Percentiles rank a stretch among this genome's conserved stretches.
phyloP scores from a whole-genome alignment of 2,888 invertebrate genomes.

The Torymus tubicola region DNA sequence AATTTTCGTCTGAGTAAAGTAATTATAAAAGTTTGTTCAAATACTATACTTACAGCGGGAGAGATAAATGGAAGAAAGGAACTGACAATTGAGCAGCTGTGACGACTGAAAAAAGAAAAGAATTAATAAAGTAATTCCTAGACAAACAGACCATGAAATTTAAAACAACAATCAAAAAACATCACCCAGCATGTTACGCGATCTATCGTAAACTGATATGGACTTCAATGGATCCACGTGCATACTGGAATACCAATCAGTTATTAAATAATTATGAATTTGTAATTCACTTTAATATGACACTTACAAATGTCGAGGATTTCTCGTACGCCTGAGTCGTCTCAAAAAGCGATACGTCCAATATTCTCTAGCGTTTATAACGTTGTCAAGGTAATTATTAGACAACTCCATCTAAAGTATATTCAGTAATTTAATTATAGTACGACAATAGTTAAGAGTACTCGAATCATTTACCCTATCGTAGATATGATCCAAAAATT shows the following conservation, averaged over 20 bases:
- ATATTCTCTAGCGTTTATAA: slow-evolving; percentile 7
- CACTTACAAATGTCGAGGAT: slow-evolving; percentile 16
- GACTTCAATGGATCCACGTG: slow-evolving; percentile 7
- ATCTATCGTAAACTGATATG: neutral
- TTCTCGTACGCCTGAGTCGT: neutral
- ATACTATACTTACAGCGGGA: slow-evolving; percentile 23
- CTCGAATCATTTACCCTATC: slow-evolving; percentile 49
- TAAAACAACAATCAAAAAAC: neutral
- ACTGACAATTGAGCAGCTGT: slow-evolving; percentile 12
- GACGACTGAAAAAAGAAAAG: slow-evolving; percentile 9
- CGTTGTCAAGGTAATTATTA: slow-evolving; percentile 55
- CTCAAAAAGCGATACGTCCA: neutral
- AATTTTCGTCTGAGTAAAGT: neutral
- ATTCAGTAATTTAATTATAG: neutral
- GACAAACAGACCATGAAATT: neutral
- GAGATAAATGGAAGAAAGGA: slow-evolving; percentile 8
- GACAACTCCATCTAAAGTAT: slow-evolving; percentile 50
- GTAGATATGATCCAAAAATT: slow-evolving; percentile 41
- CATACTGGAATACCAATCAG: slow-evolving; percentile 1
- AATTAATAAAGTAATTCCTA: neutral
- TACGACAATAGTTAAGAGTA: neutral
- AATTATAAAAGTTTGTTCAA: neutral
- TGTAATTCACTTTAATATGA: neutral
- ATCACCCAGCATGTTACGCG: slow-evolving; percentile 21
- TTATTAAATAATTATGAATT: neutral